Evolutionary conservation across 2,888 invertebrate genomes (phyloP), one percentile per base, ranked within the genome.

Genomic region (Phytoseiulus persimilis): DNA sequence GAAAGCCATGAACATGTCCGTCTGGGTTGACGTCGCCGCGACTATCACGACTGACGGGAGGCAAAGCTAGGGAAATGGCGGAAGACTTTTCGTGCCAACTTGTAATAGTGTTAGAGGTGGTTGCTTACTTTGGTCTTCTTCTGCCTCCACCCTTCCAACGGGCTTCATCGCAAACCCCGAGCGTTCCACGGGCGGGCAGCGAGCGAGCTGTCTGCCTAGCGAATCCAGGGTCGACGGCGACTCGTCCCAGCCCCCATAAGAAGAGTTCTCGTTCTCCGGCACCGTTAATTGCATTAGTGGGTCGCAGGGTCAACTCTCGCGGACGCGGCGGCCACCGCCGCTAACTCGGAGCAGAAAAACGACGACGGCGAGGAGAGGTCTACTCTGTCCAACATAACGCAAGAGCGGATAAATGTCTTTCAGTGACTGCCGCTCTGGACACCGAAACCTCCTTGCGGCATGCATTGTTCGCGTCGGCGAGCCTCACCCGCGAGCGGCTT

Each of bases 51-150:
- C 65, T 18, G 65, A 65, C 65, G 18, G 28, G 18, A 65, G 65
- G 23, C 28, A 6, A 14, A 65, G 14, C 28, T 28, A 2, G 28
- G 46, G 14, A 14, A 46, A 46, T 46, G 14, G 65, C 1, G 23
- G 65, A 23, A 18, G 65, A 65, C 33, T 87, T 87, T 84, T 84
- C 33, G 32, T 87, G 33, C 87, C 87, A 87, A 87, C 87, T 87
- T 33, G 87, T 87, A 87, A 87, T 87, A 87, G 31, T 32, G 87
- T 33, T 87, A 87, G 87, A 32, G 87, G 33, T 87, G 87, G 39
- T 87, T 87, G 87, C 87, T 87, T 33, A 32, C 87, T 39, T 45
- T 87, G 87, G 32, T 45, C 87, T 65, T 23, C 65, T 65, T 28
- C 23, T 65, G 23, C 65, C 65, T 65, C 65, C 18, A 28, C 18